Base-by-base conservation (phyloP, 2,888 invertebrate genomes). In the Adelognathus sp. region DNA sequence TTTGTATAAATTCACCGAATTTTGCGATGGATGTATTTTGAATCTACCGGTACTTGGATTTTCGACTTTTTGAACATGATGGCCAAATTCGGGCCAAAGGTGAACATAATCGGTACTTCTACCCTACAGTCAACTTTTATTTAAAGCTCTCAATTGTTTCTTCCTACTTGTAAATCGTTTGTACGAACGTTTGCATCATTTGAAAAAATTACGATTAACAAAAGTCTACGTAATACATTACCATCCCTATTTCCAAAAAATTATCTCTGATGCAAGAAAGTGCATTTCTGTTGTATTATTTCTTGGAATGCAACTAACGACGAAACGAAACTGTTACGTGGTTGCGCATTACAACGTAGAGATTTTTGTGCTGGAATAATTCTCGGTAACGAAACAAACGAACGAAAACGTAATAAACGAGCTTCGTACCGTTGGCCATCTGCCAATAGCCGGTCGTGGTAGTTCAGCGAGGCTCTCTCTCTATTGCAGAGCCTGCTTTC, bases 401-500 rank as follows among this genome's bases (percentile, higher is more conserved):
- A 50, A 21, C 50, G 50, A 50, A 50, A 50, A 50, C 24, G 50
- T 50, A 21, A 50, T 50, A 24, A 50, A 50, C 50, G 46, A 46
- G 9, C 18, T 46, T 21, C 18, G 46, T 11, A 46, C 46, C 9
- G 46, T 46, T 46, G 46, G 46, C 46, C 46, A 46, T 21, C 46
- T 46, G 46, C 46, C 46, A 46, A 21, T 18, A 46, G 18, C 21
- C 46, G 18, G 46, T 78, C 79, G 72, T 84, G 82, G 84, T 54
- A 44, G 54, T 46, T 46, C 1, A 21, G 46, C 16, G n/a, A 6
- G 6, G 4, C 44, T 44, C 44, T 44, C 44, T 46, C 21, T 21
- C 18, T 50, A 18, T 46, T 21, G 18, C 24, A 11, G 7, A 1
- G 21, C n/a, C 24, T 21, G 1, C 24, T 50, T 24, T 21, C 50